Conservation (phyloP, 2,888 invertebrate species). For the Hirtodrosophila confusa region DNA sequence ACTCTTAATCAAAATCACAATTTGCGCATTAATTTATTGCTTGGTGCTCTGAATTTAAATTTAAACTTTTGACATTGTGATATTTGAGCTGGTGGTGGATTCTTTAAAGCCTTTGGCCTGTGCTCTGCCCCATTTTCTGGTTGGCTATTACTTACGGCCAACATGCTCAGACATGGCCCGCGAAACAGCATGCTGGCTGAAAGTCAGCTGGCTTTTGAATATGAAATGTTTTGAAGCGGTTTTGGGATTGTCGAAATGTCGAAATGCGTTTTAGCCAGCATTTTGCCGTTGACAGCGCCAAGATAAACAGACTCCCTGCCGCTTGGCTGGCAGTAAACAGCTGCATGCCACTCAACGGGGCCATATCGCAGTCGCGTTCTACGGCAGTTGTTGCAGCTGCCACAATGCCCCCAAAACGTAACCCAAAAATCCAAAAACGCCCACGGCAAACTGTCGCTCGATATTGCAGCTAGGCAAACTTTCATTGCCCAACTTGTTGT, state of each 20-base stretch:
- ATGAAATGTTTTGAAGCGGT: constrained; percentile 44
- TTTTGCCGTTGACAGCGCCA: constrained; percentile 54
- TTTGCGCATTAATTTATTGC: constrained; percentile 54
- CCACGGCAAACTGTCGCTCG: constrained; percentile 33
- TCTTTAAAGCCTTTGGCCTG: constrained; percentile 22
- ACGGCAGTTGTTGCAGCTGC: constrained; percentile 30
- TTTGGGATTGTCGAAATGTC: constrained; percentile 62
- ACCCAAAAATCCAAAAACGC: constrained; percentile 8
- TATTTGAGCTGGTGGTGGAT: constrained; percentile 14
- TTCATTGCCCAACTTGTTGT: constrained; percentile 29
- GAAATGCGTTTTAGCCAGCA: constrained; percentile 41
- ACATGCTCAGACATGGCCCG: constrained; percentile 23
- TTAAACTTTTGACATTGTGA: constrained; percentile 34
- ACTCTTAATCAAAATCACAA: constrained; percentile 56
- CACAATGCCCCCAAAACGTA: constrained; percentile 4
- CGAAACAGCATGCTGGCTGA: constrained; percentile 33
- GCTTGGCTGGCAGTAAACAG: constrained; percentile 65
- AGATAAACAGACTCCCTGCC: constrained; percentile 69
- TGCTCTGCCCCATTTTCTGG: constrained; percentile 30
- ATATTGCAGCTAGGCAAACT: constrained; percentile 52
- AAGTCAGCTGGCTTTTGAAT: constrained; percentile 56
- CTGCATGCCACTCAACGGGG: constrained; percentile 54
- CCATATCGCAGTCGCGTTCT: constrained; percentile 37
- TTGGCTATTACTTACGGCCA: constrained; percentile 44
- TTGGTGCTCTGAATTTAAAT: constrained; percentile 50